Percentiles rank a stretch among this genome's conserved stretches.
phyloP scores from a whole-genome alignment of 1,140 invertebrate species.

The Thalassaphorura encarpata region DNA sequence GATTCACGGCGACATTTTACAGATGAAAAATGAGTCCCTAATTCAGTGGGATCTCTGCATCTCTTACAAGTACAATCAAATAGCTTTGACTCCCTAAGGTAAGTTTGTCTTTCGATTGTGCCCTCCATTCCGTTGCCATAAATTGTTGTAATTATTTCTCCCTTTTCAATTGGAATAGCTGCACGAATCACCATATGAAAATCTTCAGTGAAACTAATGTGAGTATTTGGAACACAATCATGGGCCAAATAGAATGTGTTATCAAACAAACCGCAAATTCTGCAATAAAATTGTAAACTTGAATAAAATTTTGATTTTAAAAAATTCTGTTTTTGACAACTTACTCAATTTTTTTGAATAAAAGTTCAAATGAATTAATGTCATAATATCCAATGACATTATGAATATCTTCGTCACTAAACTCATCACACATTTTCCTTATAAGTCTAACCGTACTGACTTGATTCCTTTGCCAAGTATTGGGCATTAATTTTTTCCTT shows the following conservation, averaged over 20 bases:
- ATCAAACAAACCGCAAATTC: conserved; percentile 62
- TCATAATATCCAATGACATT: conserved; percentile 65
- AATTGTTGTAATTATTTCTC: conserved; percentile 54
- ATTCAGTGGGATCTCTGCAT: conserved; percentile 61
- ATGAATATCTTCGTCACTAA: conserved; percentile 56
- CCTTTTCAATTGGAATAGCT: conserved; percentile 50
- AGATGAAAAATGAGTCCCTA: conserved; percentile 59
- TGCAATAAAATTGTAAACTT: too few species aligned
- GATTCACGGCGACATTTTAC: conserved; percentile 60
- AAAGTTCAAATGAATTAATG: conserved; percentile 53
- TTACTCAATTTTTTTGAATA: too few species aligned
- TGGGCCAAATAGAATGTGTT: conserved; percentile 63
- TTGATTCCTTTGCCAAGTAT: conserved; percentile 59
- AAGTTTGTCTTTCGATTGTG: conserved; percentile 55
- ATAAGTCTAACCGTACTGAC: conserved; percentile 44
- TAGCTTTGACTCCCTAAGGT: conserved; percentile 60
- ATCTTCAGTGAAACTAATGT: conserved; percentile 45
- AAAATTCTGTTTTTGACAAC: too few species aligned
- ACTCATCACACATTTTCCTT: conserved; percentile 34
- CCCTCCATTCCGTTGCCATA: conserved; percentile 41
- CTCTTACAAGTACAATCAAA: conserved; percentile 61
- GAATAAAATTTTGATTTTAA: too few species aligned
- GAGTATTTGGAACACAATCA: conserved; percentile 69
- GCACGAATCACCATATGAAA: conserved; percentile 52
- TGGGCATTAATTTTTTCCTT: conserved; percentile 38